Evolutionary conservation across 92 coral and sea anemone genomes (phyloP).

Genomic region (Scolanthus callimorphus): DNA sequence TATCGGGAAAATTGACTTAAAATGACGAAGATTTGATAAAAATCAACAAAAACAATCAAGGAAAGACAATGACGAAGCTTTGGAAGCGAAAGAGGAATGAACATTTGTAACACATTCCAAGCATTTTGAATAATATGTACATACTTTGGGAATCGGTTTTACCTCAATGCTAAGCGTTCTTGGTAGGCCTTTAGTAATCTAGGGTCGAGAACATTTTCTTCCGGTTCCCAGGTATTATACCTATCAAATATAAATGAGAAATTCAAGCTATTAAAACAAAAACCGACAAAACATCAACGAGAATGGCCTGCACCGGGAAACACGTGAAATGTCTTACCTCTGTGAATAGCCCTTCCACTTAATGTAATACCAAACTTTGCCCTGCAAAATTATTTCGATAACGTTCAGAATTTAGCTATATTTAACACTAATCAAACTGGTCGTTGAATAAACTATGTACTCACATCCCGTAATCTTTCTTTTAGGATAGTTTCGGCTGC

Average conservation of each 20-base stretch:
- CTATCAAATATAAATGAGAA: conserved; percentile 23
- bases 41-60: no score
- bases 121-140: background rate
- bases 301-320: background rate
- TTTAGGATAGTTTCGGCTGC: conserved; percentile 98
- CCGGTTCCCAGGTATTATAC: conserved; percentile 98
- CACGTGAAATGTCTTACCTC: conserved; percentile 63
- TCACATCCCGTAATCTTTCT: conserved; percentile 88
- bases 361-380: conserved; percentile 93
- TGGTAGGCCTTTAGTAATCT: conserved; percentile 84
- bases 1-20: no score
- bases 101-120: background rate
- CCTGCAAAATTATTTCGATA: conserved; percentile 57
- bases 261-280: conserved; percentile 3
- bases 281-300: no score
- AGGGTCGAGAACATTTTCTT: conserved; percentile 95
- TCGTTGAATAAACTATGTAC: conserved; percentile 9
- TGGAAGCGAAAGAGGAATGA: no score
- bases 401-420: conserved; percentile 7
- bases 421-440: conserved; percentile 1
- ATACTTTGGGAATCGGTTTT: background rate
- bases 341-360: conserved; percentile 99
- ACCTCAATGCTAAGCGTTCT: conserved; percentile 52
- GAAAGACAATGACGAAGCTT: no score
- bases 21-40: no score